These are phyloP conservation scores for Platysteira castanea DNA, from an alignment of 2,113 vertebrate genomes.

Conservation along the genomic window DNA sequence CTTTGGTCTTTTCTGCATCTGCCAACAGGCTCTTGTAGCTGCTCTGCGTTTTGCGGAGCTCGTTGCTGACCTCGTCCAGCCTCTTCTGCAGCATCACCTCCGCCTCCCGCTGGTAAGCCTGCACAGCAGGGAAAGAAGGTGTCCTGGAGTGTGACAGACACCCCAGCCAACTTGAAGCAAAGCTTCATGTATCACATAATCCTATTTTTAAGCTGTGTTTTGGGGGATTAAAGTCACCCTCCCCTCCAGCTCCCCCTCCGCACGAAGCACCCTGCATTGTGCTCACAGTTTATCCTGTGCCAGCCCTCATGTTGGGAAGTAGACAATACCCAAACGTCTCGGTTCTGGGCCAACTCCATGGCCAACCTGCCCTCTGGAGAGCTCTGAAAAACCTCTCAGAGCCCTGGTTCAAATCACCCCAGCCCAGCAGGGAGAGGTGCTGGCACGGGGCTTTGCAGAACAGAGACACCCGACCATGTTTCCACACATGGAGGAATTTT, in stretches of 20 bases:
- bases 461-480: not conserved
- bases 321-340: not conserved
- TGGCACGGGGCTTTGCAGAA: not conserved
- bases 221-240: not conserved
- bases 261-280: not conserved
- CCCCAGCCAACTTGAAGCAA: not conserved
- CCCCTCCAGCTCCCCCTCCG: accelerated
- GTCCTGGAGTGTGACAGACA: not conserved
- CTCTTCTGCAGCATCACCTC: constrained; percentile 83
- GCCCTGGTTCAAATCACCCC: accelerated
- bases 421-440: not conserved
- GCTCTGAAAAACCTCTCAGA: not conserved
- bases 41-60: constrained; percentile 82
- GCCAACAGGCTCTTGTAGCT: constrained; percentile 77
- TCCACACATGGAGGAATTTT: not conserved
- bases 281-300: not conserved
- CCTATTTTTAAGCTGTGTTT: not conserved
- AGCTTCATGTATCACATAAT: not conserved
- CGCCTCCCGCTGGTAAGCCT: constrained; percentile 79
- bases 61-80: constrained; percentile 85
- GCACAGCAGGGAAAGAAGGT: not conserved
- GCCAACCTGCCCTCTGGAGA: not conserved
- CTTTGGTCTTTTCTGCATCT: constrained; percentile 78
- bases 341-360: not conserved
- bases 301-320: not conserved